Evolutionary conservation across 35 echinoderm and acorn worm genomes (phyloP).

Genomic region (Anneissia japonica): DNA sequence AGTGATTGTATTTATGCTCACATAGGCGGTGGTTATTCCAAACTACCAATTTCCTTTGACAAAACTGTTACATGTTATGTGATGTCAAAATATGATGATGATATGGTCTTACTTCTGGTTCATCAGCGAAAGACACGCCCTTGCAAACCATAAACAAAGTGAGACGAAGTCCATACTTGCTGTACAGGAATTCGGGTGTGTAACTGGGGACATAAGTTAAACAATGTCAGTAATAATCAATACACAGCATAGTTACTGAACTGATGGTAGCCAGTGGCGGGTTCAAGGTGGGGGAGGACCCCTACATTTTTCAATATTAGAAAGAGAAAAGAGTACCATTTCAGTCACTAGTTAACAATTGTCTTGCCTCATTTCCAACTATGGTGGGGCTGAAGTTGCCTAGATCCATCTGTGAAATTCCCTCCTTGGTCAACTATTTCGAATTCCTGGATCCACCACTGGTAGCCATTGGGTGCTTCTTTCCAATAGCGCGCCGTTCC

Average conservation of each 20-base stretch:
- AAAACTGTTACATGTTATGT: too few species aligned
- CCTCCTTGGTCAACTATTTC: too few species aligned
- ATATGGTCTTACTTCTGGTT: slow-evolving; percentile 31
- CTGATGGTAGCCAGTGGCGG: not conserved
- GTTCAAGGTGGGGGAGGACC: not conserved
- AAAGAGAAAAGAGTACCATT: not conserved
- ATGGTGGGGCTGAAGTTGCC: not conserved
- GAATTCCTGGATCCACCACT: not conserved
- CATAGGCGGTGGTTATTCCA: too few species aligned
- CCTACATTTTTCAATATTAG: too few species aligned
- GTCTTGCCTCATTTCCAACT: not conserved
- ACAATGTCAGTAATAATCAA: not conserved
- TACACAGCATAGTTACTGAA: not conserved
- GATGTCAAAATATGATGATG: too few species aligned
- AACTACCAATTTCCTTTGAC: too few species aligned
- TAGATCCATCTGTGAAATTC: too few species aligned
- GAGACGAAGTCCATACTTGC: slow-evolving; percentile 41
- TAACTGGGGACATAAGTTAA: slow-evolving; percentile 25
- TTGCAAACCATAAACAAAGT: slow-evolving; percentile 87
- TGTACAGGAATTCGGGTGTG: slow-evolving; percentile 42
- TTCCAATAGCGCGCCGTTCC: not conserved
- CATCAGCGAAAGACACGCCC: not conserved
- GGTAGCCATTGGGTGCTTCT: not conserved
- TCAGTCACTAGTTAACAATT: not conserved
- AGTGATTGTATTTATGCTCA: too few species aligned